Conservation (phyloP, 2,797 vertebrate species). For the Selene dorsalis region DNA sequence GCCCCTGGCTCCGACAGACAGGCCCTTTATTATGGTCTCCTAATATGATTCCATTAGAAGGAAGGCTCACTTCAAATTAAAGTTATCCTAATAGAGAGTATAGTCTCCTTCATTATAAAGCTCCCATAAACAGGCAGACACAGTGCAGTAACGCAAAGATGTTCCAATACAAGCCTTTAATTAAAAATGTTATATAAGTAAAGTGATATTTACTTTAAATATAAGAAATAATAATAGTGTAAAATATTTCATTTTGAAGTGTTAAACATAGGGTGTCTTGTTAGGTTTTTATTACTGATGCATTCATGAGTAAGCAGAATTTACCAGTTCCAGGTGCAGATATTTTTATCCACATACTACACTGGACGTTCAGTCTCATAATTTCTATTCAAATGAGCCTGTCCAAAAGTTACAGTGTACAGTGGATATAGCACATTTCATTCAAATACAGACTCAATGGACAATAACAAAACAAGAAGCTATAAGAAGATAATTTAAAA, state of each 20-base stretch:
- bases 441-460: too few species aligned
- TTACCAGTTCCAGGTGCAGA: neutral
- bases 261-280: neutral
- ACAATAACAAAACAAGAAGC: too few species aligned
- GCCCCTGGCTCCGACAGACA: neutral
- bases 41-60: neutral
- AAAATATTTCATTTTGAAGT: neutral
- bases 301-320: neutral
- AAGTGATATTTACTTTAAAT: neutral
- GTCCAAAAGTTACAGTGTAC: too few species aligned
- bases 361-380: neutral
- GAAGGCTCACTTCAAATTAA: neutral
- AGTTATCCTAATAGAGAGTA: neutral
- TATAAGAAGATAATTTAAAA: too few species aligned
- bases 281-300: neutral
- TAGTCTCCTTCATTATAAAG: neutral
- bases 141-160: neutral
- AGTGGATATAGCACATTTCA: too few species aligned
- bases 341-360: neutral
- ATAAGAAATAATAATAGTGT: neutral
- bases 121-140: neutral
- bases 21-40: neutral
- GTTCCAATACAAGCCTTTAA: neutral
- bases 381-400: too few species aligned
- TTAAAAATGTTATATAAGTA: neutral